These are phyloP conservation scores for Holacanthella duospinosa DNA, from an alignment of 2,888 invertebrate genomes.

Conservation along the genomic window DNA sequence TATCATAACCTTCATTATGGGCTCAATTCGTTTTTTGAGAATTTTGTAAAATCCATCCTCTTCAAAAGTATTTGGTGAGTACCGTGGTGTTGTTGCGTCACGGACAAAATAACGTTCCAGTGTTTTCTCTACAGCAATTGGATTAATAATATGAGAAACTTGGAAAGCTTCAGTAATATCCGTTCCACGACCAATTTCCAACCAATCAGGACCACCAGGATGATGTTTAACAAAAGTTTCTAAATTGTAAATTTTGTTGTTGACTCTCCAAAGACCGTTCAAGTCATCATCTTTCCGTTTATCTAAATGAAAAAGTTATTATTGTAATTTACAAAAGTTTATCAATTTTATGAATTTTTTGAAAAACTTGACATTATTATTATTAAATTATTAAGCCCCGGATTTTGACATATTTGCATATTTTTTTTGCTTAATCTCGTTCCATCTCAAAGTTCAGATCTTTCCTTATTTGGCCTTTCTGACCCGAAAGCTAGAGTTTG, in stretches of 20 bases:
- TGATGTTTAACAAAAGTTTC: slow-evolving; percentile 64
- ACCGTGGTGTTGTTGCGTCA: slow-evolving; percentile 28
- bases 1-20: slow-evolving; percentile 24
- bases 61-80: slow-evolving; percentile 38
- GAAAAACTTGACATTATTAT: neutral
- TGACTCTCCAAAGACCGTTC: slow-evolving; percentile 66
- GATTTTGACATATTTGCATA: too few relatives aligned
- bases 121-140: slow-evolving; percentile 19
- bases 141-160: slow-evolving; percentile 39
- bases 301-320: slow-evolving; percentile 36
- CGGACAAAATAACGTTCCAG: slow-evolving; percentile 34
- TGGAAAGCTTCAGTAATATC: slow-evolving; percentile 40
- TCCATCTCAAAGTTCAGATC: too few relatives aligned
- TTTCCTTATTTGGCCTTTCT: too few relatives aligned
- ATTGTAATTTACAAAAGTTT: neutral
- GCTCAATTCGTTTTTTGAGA: slow-evolving; percentile 29
- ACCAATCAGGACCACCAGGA: slow-evolving; percentile 75
- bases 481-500: too few relatives aligned
- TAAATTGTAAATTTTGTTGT: slow-evolving; percentile 71
- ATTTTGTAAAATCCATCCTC: slow-evolving; percentile 38
- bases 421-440: too few relatives aligned
- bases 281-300: slow-evolving; percentile 60
- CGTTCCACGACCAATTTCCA: slow-evolving; percentile 43
- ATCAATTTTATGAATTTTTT: neutral
- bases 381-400: too few relatives aligned